Conservation (phyloP, 2,888 invertebrate genomes). For the Bombylius major region DNA sequence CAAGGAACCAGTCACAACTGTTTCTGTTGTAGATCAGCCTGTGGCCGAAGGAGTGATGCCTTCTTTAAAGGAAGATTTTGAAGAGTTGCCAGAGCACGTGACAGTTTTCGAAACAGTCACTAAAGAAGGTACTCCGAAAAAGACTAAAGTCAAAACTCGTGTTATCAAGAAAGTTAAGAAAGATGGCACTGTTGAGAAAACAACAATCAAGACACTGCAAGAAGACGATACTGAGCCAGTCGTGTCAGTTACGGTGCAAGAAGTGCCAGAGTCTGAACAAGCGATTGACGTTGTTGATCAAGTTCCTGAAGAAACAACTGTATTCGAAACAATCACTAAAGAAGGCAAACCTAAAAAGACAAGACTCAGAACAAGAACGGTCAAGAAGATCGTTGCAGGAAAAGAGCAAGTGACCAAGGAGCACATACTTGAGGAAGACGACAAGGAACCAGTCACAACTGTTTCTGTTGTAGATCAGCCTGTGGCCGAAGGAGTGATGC, state of each 20-base stretch:
- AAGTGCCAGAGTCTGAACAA: conserved; percentile 9
- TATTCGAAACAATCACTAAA: conserved; percentile 25
- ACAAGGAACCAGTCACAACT: conserved; percentile 24
- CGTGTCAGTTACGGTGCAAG: conserved; percentile 20
- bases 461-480: conserved; percentile 13
- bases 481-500: conserved; percentile 20
- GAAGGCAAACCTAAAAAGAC: conserved; percentile 21
- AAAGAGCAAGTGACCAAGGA: conserved; percentile 30
- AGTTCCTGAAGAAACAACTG: conserved; percentile 18
- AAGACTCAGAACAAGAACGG: conserved; percentile 21
- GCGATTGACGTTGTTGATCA: conserved; percentile 9
- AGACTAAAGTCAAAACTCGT: conserved; percentile 22
- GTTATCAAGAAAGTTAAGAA: conserved; percentile 20
- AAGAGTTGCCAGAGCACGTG: conserved; percentile 27
- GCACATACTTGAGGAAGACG: conserved; percentile 34
- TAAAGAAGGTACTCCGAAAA: conserved; percentile 21
- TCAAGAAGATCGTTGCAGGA: conserved; percentile 29
- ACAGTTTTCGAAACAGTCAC: conserved; percentile 10
- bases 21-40: conserved; percentile 18
- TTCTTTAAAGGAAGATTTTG: neutral
- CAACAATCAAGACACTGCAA: too few species aligned
- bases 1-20: conserved; percentile 26
- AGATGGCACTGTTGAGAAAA: conserved; percentile 19
- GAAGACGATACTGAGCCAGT: conserved; percentile 27
- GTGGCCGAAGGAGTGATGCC: conserved; percentile 20